These are phyloP conservation scores for Oreochromis aureus DNA, from an alignment of 2,113 vertebrate genomes.

Conservation along the genomic window DNA sequence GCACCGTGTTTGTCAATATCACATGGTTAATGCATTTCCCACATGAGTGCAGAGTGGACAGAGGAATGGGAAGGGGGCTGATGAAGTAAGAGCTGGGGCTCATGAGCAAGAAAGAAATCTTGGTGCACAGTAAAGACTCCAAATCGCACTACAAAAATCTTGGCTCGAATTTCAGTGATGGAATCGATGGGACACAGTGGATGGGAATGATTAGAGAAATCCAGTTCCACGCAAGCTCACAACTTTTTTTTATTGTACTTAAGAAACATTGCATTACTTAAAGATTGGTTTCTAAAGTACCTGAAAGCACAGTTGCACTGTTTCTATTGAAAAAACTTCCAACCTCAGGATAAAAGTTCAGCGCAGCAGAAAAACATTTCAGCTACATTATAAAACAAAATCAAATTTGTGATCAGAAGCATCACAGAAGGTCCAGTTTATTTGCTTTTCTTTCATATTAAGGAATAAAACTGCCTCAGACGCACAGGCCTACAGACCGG, in stretches of 20 bases:
- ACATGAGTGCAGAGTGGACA: conserved; percentile 6
- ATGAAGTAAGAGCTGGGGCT: background rate
- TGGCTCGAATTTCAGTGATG: conserved; percentile 42
- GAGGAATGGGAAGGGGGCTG: background rate
- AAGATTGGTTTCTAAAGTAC: conserved; percentile 41
- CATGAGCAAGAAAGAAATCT: background rate
- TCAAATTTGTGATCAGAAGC: background rate
- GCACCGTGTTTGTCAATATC: background rate
- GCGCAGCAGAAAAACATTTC: background rate
- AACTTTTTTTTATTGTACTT: background rate
- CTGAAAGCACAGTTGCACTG: conserved; percentile 37
- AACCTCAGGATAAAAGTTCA: background rate
- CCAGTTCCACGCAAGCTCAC: conserved; percentile 36
- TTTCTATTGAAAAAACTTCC: background rate
- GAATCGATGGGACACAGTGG: background rate
- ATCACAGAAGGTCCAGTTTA: background rate
- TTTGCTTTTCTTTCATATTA: background rate
- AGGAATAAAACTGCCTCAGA: background rate
- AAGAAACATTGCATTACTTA: conserved; percentile 57
- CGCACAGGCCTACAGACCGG: background rate
- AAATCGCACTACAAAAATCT: background rate
- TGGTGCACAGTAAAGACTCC: background rate
- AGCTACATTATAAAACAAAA: background rate
- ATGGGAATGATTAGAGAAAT: conserved; percentile 2
- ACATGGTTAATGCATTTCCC: conserved; percentile 32